phyloP scores from a whole-genome alignment of 1,140 invertebrate species.

The Drosophila sturtevanti region DNA sequence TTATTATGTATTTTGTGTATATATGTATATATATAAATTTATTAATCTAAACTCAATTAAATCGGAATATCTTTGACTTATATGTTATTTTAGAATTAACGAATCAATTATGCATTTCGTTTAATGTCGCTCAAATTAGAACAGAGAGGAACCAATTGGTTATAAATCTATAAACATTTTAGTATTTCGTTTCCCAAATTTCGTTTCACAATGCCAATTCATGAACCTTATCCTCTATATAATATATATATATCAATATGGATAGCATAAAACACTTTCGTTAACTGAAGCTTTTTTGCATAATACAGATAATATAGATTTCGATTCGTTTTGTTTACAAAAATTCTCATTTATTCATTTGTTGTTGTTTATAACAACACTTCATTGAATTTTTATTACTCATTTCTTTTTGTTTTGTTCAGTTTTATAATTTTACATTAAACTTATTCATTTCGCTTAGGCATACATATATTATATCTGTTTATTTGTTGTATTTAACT shows the following conservation, averaged over 20 bases:
- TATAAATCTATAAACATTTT: conserved; percentile 18
- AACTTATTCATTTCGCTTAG: background rate
- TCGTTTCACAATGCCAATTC: conserved; percentile 48
- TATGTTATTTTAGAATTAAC: conserved; percentile 3
- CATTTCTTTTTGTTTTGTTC: background rate
- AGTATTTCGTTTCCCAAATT: conserved; percentile 62
- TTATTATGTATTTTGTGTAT: conserved; percentile 19
- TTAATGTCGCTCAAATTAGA: background rate
- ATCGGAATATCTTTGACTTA: background rate
- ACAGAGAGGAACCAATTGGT: conserved; percentile 1
- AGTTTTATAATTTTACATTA: conserved; percentile 23
- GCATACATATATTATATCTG: background rate
- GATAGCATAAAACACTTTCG: background rate
- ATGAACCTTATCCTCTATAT: background rate
- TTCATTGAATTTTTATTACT: conserved; percentile 1
- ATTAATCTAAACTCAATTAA: conserved; percentile 7
- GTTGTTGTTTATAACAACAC: conserved; percentile 8
- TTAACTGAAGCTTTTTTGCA: background rate
- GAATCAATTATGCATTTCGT: background rate
- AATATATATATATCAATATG: background rate
- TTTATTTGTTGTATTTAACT: conserved; percentile 14
- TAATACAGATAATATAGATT: background rate
- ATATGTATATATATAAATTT: conserved; percentile 22
- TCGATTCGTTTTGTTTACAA: conserved; percentile 2
- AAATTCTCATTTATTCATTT: background rate